Evolutionary conservation across 64 coral and sea anemone species (phyloP).

Genomic region (Montipora efflorescens): DNA sequence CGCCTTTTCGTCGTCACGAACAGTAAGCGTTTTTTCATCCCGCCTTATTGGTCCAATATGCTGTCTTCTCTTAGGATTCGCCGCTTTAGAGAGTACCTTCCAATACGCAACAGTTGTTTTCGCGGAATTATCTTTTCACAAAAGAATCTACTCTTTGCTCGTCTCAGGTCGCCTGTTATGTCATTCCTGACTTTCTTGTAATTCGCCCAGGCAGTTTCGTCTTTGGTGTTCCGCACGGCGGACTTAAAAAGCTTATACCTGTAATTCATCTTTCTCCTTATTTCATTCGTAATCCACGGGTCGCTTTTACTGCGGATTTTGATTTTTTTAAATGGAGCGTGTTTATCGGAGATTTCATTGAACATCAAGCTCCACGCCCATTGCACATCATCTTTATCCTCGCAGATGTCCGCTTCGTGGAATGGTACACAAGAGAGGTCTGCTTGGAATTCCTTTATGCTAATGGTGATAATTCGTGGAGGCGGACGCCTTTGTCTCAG

Average conservation of each 20-base stretch:
- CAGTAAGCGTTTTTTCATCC: not conserved
- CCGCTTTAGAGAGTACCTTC: not conserved
- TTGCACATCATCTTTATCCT: not conserved
- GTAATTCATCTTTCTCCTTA: conserved; percentile 1
- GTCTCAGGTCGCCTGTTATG: not conserved
- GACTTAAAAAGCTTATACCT: not conserved
- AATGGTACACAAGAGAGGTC: not conserved
- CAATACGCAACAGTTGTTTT: not conserved
- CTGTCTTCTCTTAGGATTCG: conserved; percentile 17
- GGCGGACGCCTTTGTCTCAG: not conserved
- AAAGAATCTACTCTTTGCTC: not conserved
- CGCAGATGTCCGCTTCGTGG: not conserved
- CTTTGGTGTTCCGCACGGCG: not conserved
- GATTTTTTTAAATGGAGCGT: not conserved
- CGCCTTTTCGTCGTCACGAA: not conserved
- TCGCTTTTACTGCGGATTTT: not conserved
- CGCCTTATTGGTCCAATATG: not conserved
- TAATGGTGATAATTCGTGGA: not conserved
- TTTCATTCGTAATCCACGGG: too few species aligned
- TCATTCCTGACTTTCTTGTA: conserved; percentile 18
- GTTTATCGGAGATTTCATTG: conserved; percentile 8
- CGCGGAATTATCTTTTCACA: not conserved
- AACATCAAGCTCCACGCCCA: not conserved
- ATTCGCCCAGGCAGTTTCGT: not conserved
- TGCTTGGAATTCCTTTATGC: not conserved